Conservation (phyloP, 2,113 vertebrate species). For the Montifringilla adamsi region DNA sequence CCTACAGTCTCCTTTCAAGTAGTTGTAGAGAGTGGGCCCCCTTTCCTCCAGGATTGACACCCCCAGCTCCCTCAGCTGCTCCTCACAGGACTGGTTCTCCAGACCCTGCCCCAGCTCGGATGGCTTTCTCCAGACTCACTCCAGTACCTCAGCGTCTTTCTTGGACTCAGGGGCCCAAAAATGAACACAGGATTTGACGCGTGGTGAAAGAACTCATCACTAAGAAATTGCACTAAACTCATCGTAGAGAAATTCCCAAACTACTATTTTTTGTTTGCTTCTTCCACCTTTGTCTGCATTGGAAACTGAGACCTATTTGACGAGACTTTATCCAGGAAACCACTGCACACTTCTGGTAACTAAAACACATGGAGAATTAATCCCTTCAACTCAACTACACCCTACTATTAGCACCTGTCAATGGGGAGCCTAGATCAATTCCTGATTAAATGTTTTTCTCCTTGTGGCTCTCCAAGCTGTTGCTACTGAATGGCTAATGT, state of each 20-base stretch:
- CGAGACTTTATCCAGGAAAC: neutral
- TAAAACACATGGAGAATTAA: neutral
- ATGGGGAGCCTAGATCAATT: neutral
- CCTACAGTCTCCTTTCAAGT: neutral
- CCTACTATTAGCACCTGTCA: fast-evolving
- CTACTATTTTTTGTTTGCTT: neutral
- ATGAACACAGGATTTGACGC: fast-evolving
- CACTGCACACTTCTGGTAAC: neutral
- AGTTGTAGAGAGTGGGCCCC: fast-evolving
- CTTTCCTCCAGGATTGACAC: neutral
- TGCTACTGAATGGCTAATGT: neutral
- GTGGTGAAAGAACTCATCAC: neutral
- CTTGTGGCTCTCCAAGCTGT: neutral
- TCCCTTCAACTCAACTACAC: neutral
- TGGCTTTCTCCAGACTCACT: fast-evolving
- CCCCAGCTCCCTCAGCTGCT: neutral
- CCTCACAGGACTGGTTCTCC: neutral
- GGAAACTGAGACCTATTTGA: neutral
- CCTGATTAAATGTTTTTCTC: neutral
- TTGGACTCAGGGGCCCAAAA: neutral
- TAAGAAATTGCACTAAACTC: neutral
- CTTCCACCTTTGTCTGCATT: neutral
- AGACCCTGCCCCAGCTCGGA: fast-evolving
- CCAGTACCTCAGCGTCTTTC: neutral
- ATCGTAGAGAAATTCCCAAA: neutral